A percentile compares a stretch with the other conserved stretches of the same genome.
These are phyloP conservation scores for Ricordea florida DNA, from an alignment of 92 coral and sea anemone genomes.

Conservation along the genomic window DNA sequence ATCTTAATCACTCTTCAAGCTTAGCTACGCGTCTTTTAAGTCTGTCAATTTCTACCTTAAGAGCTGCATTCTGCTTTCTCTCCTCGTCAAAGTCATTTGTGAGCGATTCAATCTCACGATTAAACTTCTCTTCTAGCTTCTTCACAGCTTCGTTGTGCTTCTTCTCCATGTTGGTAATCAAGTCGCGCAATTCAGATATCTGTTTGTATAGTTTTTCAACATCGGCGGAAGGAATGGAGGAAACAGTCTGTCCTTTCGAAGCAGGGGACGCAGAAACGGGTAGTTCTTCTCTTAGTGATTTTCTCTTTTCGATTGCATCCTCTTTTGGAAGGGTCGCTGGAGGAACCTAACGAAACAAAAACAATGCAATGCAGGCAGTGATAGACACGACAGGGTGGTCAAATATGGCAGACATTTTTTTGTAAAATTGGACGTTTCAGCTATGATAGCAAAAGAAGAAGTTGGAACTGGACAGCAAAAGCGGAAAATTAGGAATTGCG, in stretches of 20 bases:
- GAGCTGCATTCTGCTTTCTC: constrained; percentile 80
- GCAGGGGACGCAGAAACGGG: not conserved
- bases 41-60: constrained; percentile 89
- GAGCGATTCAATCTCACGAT: constrained; percentile 69
- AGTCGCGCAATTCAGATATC: constrained; percentile 62
- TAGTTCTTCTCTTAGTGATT: constrained; percentile 3
- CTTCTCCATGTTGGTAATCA: constrained; percentile 63
- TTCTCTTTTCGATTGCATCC: constrained; percentile 22
- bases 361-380: not conserved
- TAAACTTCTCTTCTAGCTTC: constrained; percentile 63
- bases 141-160: constrained; percentile 69
- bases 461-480: too few species aligned
- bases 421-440: too few species aligned
- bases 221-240: constrained; percentile 32
- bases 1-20: not conserved
- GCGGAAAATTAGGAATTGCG: too few species aligned
- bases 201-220: constrained; percentile 67
- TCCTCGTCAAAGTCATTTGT: constrained; percentile 94
- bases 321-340: not conserved
- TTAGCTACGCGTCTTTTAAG: constrained; percentile 63
- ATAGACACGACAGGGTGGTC: not conserved
- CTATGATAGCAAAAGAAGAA: too few species aligned
- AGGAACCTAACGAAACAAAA: not conserved
- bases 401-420: too few species aligned
- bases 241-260: constrained; percentile 26